phyloP scores from a whole-genome alignment of 2,797 vertebrate genomes.

The Coregonus sp. region DNA sequence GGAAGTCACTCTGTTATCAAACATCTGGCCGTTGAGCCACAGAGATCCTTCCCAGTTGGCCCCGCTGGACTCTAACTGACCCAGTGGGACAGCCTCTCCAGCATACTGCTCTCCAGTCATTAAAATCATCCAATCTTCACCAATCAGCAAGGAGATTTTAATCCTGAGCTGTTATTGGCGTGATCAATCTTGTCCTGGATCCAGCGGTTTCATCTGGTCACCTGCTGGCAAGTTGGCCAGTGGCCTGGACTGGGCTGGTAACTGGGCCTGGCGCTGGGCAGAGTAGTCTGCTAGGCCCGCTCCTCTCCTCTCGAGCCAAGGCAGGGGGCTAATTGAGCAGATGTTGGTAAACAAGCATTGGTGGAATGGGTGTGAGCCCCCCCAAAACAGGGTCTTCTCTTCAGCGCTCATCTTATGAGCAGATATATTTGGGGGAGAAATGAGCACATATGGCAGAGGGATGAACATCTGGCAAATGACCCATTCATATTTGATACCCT shows the following conservation, averaged over 20 bases:
- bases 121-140: conserved; percentile 58
- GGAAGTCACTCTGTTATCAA: conserved; percentile 44
- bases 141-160: conserved; percentile 22
- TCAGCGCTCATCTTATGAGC: conserved; percentile 33
- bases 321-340: conserved; percentile 75
- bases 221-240: conserved; percentile 69
- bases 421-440: conserved; percentile 54
- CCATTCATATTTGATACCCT: conserved; percentile 65
- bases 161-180: conserved; percentile 62
- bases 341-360: conserved; percentile 70
- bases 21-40: conserved; percentile 62
- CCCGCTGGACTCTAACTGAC: conserved; percentile 57
- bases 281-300: conserved; percentile 34
- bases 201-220: conserved; percentile 61
- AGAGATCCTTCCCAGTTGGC: conserved; percentile 48
- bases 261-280: conserved; percentile 21
- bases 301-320: conserved; percentile 50
- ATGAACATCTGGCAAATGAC: conserved; percentile 74
- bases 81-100: conserved; percentile 53
- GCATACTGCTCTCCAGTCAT: conserved; percentile 65
- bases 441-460: conserved; percentile 62
- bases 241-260: conserved; percentile 41
- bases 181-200: conserved; percentile 66
- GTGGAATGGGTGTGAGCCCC: conserved; percentile 45
- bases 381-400: conserved; percentile 38